Conservation (phyloP, 2,797 vertebrate genomes). For the Ceryle rudis region DNA sequence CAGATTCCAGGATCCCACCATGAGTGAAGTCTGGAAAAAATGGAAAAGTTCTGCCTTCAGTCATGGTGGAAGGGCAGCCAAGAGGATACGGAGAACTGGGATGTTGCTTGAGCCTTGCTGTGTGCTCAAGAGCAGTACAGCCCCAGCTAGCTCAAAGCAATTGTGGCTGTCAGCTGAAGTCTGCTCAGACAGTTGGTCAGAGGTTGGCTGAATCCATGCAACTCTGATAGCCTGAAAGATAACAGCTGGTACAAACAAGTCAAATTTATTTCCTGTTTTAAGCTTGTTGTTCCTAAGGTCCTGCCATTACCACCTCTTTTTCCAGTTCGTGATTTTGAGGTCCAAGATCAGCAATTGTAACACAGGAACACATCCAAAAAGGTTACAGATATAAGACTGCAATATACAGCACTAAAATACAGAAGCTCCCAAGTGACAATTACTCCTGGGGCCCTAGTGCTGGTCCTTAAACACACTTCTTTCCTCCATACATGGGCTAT, state of each 20-base stretch:
- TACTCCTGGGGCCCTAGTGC: neutral
- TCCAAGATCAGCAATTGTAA: neutral
- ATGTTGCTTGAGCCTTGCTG: neutral
- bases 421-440: neutral
- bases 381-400: neutral
- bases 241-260: neutral
- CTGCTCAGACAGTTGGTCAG: neutral
- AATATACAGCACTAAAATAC: neutral
- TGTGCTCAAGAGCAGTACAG: neutral
- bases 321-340: neutral
- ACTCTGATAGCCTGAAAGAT: neutral
- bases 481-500: neutral
- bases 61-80: neutral
- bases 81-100: neutral
- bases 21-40: neutral
- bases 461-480: neutral
- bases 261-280: neutral
- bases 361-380: neutral
- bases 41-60: neutral
- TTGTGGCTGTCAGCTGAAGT: neutral
- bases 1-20: neutral
- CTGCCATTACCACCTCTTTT: neutral
- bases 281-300: neutral
- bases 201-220: neutral
- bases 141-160: neutral